phyloP scores from a whole-genome alignment of 2,888 invertebrate species.

The Coelinius sp. region DNA sequence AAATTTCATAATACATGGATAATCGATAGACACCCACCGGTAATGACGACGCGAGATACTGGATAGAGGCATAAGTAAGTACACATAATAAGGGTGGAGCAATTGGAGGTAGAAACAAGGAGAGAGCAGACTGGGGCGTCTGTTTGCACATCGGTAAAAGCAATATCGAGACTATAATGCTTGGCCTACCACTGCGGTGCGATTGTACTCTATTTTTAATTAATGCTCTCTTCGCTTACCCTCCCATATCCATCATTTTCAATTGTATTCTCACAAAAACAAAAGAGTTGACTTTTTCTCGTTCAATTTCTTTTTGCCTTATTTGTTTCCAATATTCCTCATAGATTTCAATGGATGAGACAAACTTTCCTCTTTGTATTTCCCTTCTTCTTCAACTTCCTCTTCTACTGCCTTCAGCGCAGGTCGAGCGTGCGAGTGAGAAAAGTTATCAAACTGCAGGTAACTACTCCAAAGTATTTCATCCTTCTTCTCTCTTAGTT shows the following conservation, averaged over 20 bases:
- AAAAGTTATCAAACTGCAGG: not conserved
- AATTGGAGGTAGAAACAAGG: slow-evolving; percentile 28
- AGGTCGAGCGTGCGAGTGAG: not conserved
- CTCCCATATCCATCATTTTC: not conserved
- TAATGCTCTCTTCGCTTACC: slow-evolving; percentile 3
- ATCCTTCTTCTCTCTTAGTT: not conserved
- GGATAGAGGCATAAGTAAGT: not conserved
- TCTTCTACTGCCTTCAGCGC: not conserved
- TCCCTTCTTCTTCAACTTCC: not conserved
- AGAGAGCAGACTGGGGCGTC: slow-evolving; percentile 46
- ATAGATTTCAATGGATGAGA: not conserved
- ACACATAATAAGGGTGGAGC: not conserved
- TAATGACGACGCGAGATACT: not conserved
- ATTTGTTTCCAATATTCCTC: not conserved
- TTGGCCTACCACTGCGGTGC: not conserved
- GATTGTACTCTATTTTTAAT: not conserved
- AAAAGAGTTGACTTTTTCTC: not conserved
- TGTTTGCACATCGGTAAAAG: slow-evolving; percentile 54
- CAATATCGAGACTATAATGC: slow-evolving; percentile 46
- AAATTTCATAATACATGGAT: not conserved
- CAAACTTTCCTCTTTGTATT: not conserved
- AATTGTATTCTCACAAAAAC: slow-evolving; percentile 7
- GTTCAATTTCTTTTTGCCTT: not conserved
- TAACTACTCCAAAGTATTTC: not conserved
- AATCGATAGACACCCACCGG: not conserved